Evolutionary conservation across 2,888 invertebrate species (phyloP).

Genomic region (Erebia ligea): DNA sequence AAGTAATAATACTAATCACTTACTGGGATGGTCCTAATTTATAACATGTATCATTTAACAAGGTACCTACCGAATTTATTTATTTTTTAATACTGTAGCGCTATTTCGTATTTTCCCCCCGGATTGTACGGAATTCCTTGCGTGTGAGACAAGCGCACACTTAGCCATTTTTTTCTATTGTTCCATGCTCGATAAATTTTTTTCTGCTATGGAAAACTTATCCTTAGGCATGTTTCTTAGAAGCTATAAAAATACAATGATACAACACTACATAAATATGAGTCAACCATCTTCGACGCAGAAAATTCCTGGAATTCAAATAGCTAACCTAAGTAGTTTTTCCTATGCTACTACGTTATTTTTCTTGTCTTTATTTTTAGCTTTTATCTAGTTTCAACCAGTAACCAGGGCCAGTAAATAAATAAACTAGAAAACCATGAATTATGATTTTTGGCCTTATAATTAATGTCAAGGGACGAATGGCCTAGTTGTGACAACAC

Average conservation of each 20-base stretch:
- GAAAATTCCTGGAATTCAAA: slow-evolving; percentile 13
- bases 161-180: slow-evolving; percentile 6
- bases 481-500: too few relatives aligned
- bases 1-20: too few relatives aligned
- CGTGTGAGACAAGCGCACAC: too few relatives aligned
- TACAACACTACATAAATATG: slow-evolving; percentile 14
- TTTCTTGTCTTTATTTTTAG: too few relatives aligned
- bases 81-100: too few relatives aligned
- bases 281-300: neutral
- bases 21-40: too few relatives aligned
- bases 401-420: too few relatives aligned
- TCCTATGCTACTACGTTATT: too few relatives aligned
- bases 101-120: too few relatives aligned
- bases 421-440: neutral
- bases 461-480: neutral
- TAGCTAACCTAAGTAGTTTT: neutral
- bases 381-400: too few relatives aligned
- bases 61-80: too few relatives aligned
- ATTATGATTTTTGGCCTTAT: neutral
- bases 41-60: too few relatives aligned
- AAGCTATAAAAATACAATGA: slow-evolving; percentile 12
- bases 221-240: slow-evolving; percentile 1
- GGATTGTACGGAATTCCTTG: neutral
- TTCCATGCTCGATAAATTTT: neutral
- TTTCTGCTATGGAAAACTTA: slow-evolving; percentile 16